Evolutionary conservation across 92 coral and sea anemone genomes (phyloP), one percentile per base, ranked within the genome.

Genomic region (Porites cylindrica): DNA sequence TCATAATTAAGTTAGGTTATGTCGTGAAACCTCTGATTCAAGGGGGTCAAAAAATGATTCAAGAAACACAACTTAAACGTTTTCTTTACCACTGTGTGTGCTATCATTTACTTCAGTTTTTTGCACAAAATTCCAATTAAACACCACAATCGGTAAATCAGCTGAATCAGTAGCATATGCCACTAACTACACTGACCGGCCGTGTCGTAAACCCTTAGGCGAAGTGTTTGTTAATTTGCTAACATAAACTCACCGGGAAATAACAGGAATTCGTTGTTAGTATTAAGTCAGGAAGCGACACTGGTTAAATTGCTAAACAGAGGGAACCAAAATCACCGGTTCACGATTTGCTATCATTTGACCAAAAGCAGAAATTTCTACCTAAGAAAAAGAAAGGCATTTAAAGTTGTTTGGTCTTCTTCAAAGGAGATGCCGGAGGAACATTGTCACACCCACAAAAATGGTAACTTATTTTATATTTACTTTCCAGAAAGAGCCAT

Each of bases 381-480:
- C 32, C 71, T 18, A 29, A 19, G 71, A 61, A 38, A 58, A 8
- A 7, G 14, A 52, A 60, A 29, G 67, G 81, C 58, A 13, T 64
- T 76, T 51, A 51, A 77, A 16, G 81, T 32, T 51, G 67, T 47
- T 77, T 29, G 26, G 66, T 65, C 66, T 77, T 59, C 16, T 23
- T 53, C 51, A 62, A 65, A 63, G 19, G 43, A 23, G 59, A 43
- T 67, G 70, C 13, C 19, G 72, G 72, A 65, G 23, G 71, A 20
- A 26, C 61, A 17, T 16, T 63, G n/a, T 53, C 29, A 10, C 17
- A 43, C 68, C 12, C 38, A 64, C 21, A 9, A 2, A 65, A 65
- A 47, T n/a, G 82, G 82, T 64, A 78, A 64, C 23, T 7, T 9
- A 62, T 19, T 19, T 20, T n/a, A n/a, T 14, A 10, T 56, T 63